A percentile compares a stretch with the other conserved stretches of the same genome.
Evolutionary conservation across 2,888 invertebrate species (phyloP).

Genomic region (Ormyrus nitidulus): DNA sequence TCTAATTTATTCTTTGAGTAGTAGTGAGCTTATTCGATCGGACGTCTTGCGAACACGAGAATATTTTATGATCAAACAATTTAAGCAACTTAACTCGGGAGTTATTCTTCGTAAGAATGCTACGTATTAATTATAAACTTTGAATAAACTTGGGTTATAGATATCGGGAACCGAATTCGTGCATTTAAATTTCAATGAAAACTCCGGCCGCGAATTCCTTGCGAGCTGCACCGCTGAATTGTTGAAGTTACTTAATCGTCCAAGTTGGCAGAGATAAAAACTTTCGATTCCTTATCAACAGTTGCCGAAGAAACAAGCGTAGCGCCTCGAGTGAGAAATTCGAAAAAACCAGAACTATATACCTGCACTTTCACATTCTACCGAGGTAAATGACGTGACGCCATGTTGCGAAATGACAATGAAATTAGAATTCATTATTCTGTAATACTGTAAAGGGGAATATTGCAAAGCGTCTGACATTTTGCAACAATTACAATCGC

Average conservation of each 20-base stretch:
- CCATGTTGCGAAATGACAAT: too few species aligned
- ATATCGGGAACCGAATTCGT: conserved; percentile 26
- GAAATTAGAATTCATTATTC: too few species aligned
- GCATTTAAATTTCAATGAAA: conserved; percentile 47
- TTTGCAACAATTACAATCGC: too few species aligned
- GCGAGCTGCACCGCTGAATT: conserved; percentile 15
- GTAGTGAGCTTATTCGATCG: too few species aligned
- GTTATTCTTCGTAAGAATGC: neutral
- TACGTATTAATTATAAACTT: conserved; percentile 39
- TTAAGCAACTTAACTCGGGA: too few species aligned
- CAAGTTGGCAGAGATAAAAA: conserved; percentile 21
- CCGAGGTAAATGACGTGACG: neutral
- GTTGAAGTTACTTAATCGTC: conserved; percentile 42
- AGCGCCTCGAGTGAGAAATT: too few species aligned
- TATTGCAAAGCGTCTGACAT: too few species aligned
- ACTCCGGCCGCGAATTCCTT: conserved; percentile 31
- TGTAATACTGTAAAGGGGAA: too few species aligned
- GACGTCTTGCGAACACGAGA: too few species aligned
- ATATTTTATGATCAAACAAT: too few species aligned
- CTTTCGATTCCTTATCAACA: conserved; percentile 5
- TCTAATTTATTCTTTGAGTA: too few species aligned
- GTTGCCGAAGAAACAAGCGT: neutral
- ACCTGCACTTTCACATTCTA: neutral
- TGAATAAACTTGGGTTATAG: conserved; percentile 15
- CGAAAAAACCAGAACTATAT: neutral